Conservation (phyloP, 2,113 vertebrate species). For the Strix aluco region DNA sequence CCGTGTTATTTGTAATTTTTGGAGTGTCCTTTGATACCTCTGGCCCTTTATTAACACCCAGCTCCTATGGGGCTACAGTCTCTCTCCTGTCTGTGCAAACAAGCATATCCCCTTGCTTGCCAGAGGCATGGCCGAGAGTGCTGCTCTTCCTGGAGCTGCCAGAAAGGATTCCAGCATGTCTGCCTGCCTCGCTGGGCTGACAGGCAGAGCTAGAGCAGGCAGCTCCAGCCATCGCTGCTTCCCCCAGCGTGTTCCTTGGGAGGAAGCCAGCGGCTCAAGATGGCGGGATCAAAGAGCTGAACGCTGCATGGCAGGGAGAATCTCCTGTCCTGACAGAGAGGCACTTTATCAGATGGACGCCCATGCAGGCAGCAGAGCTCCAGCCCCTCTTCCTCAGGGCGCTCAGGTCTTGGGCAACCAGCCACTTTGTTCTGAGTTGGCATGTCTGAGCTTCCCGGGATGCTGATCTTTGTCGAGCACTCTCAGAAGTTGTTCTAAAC, state of each 20-base stretch:
- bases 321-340: not conserved
- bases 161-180: not conserved
- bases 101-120: not conserved
- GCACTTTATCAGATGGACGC: not conserved
- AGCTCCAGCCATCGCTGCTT: not conserved
- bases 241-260: not conserved
- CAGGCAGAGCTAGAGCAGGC: slow-evolving; percentile 9
- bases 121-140: not conserved
- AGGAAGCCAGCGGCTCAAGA: not conserved
- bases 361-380: not conserved
- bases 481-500: not conserved
- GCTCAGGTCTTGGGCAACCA: not conserved
- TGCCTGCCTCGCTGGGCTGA: slow-evolving; percentile 9
- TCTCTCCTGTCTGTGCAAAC: not conserved
- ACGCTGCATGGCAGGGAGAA: not conserved
- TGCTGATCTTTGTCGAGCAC: not conserved
- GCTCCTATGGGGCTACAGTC: not conserved
- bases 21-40: not conserved
- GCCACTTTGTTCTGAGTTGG: not conserved
- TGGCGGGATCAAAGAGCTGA: slow-evolving; percentile 8
- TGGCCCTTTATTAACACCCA: not conserved
- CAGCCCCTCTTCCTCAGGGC: not conserved
- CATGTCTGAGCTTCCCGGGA: not conserved
- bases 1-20: not conserved
- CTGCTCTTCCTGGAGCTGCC: slow-evolving; percentile 17